Base-by-base conservation (phyloP, 1,140 invertebrate genomes). In the Aphis gossypii region DNA sequence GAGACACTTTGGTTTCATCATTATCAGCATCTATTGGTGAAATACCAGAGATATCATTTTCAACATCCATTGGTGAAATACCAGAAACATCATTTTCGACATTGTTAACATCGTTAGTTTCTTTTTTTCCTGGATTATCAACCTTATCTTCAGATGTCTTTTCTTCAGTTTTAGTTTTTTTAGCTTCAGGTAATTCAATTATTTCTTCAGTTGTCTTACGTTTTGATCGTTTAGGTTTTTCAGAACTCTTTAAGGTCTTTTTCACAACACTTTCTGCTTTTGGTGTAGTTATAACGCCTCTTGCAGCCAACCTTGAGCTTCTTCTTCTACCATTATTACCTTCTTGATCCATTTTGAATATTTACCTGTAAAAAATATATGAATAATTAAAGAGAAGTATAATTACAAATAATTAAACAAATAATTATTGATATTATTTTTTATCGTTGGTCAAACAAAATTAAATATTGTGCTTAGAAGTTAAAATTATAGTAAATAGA, bases 341-440 rank as follows among this genome's bases (percentile, higher is more conserved):
- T 51, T 93, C 92, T 93, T 93, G 92, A 41, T 93, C 92, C 92
- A 93, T 93, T 86, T 41, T 93, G 14, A 4, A 51, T 68, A 6
- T 11, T 18, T 18, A 4, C 1, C 54, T 68, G 25, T 14, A 76
- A 89, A 68, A 90, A 68, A 44, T 44, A 68, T n/a, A 68, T 44
- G 5, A 90, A 60, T n/a, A 60, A 90, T 25, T 90, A 60, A 60
- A 76, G 4, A 76, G n/a, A n/a, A 76, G 20, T 7, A 21, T 38
- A 23, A 38, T 6, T 23, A 83, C 0, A 8, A 38, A 21, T 83
- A n/a, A 18, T 3, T 25, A 60, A 25, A 60, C 2, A 14, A 68
- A 68, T 68, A n/a, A 30, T 68, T 30, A 14, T n/a, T 14, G 6
- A n/a, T 68, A n/a, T n/a, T n/a, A n/a, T 76, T 76, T 76, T 76